Conservation (phyloP, 2,113 vertebrate species). For the Dasyornis broadbenti region DNA sequence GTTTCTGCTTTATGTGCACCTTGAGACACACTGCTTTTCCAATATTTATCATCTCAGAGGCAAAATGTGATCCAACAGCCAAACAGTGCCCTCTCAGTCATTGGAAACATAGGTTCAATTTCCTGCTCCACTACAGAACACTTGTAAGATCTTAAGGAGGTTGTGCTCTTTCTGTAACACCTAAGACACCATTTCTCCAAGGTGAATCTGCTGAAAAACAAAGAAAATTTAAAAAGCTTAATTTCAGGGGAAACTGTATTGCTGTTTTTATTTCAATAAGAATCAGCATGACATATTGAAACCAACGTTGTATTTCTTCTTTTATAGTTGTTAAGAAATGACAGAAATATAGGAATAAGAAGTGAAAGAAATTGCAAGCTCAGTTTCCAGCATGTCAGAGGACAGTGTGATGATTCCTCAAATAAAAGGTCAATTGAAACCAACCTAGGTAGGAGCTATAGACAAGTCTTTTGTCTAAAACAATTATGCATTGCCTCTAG, state of each 20-base stretch:
- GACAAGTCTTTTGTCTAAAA: background rate
- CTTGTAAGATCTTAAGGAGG: background rate
- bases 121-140: background rate
- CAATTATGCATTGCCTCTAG: background rate
- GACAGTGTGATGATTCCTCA: background rate
- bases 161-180: background rate
- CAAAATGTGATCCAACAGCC: background rate
- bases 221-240: background rate
- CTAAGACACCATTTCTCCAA: background rate
- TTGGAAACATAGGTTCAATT: background rate
- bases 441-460: background rate
- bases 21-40: background rate
- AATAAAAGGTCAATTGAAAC: background rate
- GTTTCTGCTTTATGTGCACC: background rate
- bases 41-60: background rate
- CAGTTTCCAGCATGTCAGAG: background rate
- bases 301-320: background rate
- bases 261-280: background rate
- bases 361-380: background rate
- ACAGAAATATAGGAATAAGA: background rate
- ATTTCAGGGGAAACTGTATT: background rate
- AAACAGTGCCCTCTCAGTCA: rapidly evolving
- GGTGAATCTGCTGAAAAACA: background rate
- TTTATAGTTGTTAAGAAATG: background rate
- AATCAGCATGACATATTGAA: background rate